Evolutionary conservation across 2,888 invertebrate species (phyloP), one percentile per base, ranked within the genome.

Genomic region (Fragum fragum): DNA sequence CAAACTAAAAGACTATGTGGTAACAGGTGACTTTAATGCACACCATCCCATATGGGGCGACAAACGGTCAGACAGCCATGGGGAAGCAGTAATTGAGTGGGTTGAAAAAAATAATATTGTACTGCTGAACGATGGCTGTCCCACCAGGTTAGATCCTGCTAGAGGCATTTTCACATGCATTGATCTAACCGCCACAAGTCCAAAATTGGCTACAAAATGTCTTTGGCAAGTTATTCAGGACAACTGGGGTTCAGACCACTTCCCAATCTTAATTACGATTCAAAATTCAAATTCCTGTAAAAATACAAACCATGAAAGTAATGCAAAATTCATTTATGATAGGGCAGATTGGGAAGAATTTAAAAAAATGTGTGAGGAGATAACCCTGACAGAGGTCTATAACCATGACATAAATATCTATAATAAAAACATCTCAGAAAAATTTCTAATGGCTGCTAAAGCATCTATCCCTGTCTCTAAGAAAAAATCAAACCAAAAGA

Each of bases 11-110:
- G 42, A 66, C 9, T 16, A 36, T 23, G 42, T 66, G 42, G n/a
- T 66, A 7, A 71, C 71, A 23, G 71, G 71, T n/a, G 70, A 70
- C 70, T 70, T 70, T 52, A 70, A 70, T 28, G 47, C 71, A 55
- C 71, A 71, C 39, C 28, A 71, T 32, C 71, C 53, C 18, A 16
- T 36, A 11, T 71, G 71, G 71, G 71, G 71, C 5, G 21, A 52
- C 29, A 53, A 3, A 6, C 18, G 39, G 32, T 29, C 53, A 55
- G 71, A 71, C 57, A 23, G 21, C 21, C 16, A 71, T 32, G 55
- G 71, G 11, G 21, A 53, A 16, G 71, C 71, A 57, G 55, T 71
- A 9, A 3, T 55, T 9, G 71, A 71, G 7, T 71, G 71, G 71
- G 53, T 55, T 21, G 71, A 71, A 32, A 11, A 53, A 14, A 21